Base-by-base conservation (phyloP, 2,113 vertebrate species). In the Morone saxatilis region DNA sequence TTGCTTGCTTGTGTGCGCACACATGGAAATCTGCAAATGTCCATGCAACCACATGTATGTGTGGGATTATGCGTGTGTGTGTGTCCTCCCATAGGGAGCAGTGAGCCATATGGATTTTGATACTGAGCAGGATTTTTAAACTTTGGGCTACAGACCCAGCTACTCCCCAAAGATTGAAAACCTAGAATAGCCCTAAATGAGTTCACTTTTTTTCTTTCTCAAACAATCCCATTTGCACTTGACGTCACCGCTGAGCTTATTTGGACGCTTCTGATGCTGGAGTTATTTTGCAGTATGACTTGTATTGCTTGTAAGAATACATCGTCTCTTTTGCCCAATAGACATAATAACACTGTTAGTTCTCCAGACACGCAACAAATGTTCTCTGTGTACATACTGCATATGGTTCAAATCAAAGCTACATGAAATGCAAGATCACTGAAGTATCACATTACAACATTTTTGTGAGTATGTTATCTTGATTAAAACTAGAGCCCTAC, bases 401-500 rank as follows among this genome's bases (percentile, higher is more conserved):
- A 91, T 83, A 76, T 92, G 90, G 80, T 92, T 87, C 56, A 8
- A 61, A 92, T 93, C 83, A 85, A 76, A 82, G 31, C 43, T 68
- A 71, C 80, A 82, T 3, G 20, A 75, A 75, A 60, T 60, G 69
- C 19, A 38, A 56, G 69, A 72, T 81, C 69, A 60, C 62, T 75
- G 48, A 50, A 45, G 60, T 79, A 69, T 88, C 71, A 51, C 59
- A 45, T 90, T 89, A 43, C 84, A 81, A 61, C 61, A 75, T 66
- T 59, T 76, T 60, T 25, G 0, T 51, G 41, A 48, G 22, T 16
- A 65, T 76, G 47, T 65, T 61, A 38, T 66, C 60, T 59, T 84
- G 72, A 84, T 84, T 85, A 76, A 78, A 88, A 71, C 67, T 12
- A 65, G 68, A 79, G 66, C 85, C 54, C 66, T 12, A n/a, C 53